These are phyloP conservation scores for Oreochromis spilurus DNA, from an alignment of 2,113 vertebrate species.

Conservation along the genomic window DNA sequence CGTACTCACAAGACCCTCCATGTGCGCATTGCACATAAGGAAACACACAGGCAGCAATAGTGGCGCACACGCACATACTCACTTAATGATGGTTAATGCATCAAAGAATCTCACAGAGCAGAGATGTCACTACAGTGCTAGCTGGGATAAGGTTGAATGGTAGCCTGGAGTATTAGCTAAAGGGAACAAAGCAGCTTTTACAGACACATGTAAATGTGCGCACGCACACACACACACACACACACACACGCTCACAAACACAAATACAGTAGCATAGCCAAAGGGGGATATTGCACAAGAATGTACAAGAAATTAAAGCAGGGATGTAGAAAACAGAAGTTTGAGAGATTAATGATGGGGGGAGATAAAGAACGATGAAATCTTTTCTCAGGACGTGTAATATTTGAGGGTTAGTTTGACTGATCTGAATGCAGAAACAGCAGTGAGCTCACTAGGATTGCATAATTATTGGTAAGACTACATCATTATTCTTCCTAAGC, in stretches of 20 bases:
- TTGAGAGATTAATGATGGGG: background rate
- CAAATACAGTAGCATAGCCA: background rate
- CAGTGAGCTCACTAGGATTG: background rate
- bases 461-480: background rate
- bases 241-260: background rate
- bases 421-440: conserved; percentile 11
- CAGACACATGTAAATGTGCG: conserved; percentile 17
- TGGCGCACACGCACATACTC: background rate
- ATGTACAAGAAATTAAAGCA: background rate
- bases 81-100: conserved; percentile 68
- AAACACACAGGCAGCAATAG: background rate
- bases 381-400: background rate
- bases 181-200: conserved; percentile 44
- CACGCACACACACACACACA: background rate
- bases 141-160: conserved; percentile 19
- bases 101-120: conserved; percentile 55
- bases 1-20: background rate
- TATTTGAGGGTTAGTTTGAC: background rate
- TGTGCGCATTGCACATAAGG: background rate
- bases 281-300: background rate
- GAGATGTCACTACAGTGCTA: background rate
- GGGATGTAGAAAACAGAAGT: conserved; percentile 17
- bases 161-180: conserved; percentile 24
- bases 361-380: background rate
- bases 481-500: background rate